These are phyloP conservation scores for Tridacna gigas DNA, from an alignment of 2,888 invertebrate species.

Conservation along the genomic window DNA sequence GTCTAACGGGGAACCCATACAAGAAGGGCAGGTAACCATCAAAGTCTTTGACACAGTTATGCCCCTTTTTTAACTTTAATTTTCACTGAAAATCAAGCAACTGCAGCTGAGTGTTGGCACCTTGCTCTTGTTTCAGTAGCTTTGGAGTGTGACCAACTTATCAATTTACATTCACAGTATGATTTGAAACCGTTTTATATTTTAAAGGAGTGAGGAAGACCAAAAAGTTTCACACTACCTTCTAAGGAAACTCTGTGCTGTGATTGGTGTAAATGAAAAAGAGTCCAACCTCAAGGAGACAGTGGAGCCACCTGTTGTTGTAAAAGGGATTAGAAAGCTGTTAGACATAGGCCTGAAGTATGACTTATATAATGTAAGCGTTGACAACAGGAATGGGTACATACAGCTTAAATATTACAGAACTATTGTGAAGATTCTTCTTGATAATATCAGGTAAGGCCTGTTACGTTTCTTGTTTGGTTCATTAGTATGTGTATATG, in stretches of 20 bases:
- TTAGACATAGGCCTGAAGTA: slow-evolving; percentile 44
- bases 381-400: slow-evolving; percentile 59
- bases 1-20: too few species aligned
- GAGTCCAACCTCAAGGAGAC: slow-evolving; percentile 34
- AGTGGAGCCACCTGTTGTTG: slow-evolving; percentile 36
- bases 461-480: too few species aligned
- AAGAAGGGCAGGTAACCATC: too few species aligned
- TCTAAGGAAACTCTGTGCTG: slow-evolving; percentile 54
- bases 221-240: slow-evolving; percentile 37
- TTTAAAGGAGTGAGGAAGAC: slow-evolving; percentile 19
- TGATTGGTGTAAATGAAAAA: slow-evolving; percentile 59
- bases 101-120: too few species aligned
- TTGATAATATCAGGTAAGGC: slow-evolving; percentile 28
- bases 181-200: too few species aligned
- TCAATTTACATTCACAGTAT: too few species aligned
- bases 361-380: slow-evolving; percentile 63
- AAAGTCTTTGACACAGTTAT: too few species aligned
- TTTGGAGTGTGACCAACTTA: too few species aligned
- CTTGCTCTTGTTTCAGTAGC: too few species aligned
- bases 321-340: slow-evolving; percentile 46
- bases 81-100: too few species aligned
- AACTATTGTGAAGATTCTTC: slow-evolving; percentile 55
- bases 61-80: too few species aligned
- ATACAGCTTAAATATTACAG: slow-evolving; percentile 65
- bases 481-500: too few species aligned